Conservation (phyloP, 2,888 invertebrate species). For the Ichneumoninae sp. region DNA sequence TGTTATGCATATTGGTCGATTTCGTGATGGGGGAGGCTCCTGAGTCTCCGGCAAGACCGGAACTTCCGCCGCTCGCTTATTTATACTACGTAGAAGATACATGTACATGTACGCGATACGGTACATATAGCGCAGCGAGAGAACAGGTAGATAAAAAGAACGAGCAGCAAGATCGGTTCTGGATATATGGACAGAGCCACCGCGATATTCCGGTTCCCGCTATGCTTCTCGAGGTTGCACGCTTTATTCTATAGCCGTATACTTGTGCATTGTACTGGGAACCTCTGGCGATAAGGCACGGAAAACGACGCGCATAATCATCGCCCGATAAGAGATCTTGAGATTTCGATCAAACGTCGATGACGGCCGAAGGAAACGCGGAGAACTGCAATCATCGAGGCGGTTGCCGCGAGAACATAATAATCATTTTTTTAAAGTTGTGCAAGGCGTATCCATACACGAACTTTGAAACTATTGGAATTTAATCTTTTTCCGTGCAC, state of each 20-base stretch:
- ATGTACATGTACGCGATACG: neutral
- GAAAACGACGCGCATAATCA: constrained; percentile 78
- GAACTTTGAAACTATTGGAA: neutral
- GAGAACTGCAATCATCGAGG: constrained; percentile 5
- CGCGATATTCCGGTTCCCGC: constrained; percentile 51
- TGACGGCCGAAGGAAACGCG: constrained; percentile 71
- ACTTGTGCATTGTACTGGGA: neutral
- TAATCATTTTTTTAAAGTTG: neutral
- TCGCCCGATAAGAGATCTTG: constrained; percentile 80
- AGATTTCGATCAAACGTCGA: constrained; percentile 73
- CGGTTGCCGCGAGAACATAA: constrained; percentile 8
- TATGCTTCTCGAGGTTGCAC: constrained; percentile 57
- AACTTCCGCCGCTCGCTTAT: constrained; percentile 66
- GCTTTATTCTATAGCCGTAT: constrained; percentile 50
- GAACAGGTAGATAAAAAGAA: constrained; percentile 39
- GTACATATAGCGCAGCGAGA: constrained; percentile 5
- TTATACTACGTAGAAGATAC: constrained; percentile 22
- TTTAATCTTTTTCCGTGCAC: neutral
- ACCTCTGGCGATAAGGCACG: constrained; percentile 59
- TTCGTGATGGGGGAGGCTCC: constrained; percentile 50
- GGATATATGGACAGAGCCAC: constrained; percentile 38
- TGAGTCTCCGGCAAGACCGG: constrained; percentile 61
- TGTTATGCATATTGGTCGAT: constrained; percentile 67
- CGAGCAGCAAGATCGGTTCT: constrained; percentile 51
- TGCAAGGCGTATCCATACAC: neutral